Evolutionary conservation across 2,888 invertebrate genomes (phyloP), one percentile per base, ranked within the genome.

Genomic region (Stegophylla sp.): DNA sequence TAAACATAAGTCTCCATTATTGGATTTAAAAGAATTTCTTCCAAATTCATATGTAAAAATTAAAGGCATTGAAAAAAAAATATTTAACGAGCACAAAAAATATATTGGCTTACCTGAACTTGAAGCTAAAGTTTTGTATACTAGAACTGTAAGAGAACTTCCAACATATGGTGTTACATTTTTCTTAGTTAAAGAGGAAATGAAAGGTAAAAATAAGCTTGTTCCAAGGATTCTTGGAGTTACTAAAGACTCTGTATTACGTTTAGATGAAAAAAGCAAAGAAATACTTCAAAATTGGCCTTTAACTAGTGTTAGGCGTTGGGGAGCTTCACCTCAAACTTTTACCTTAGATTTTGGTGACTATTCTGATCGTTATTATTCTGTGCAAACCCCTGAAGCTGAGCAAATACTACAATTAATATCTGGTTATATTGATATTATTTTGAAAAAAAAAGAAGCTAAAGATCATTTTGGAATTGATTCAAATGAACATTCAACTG

Each of bases 341-440:
- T 99, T 99, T 87, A 98, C 98, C 0, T 89, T 99, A 84, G 98
- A 99, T 89, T 99, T 99, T 86, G 99, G 99, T 4, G 99, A 99
- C 87, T 99, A 99, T 87, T 95, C 97, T 75, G 98, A 98, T 87
- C 94, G 94, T 85, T 99, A 98, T 89, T 99, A 99, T 89, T 97
- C 97, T 17, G 98, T 99, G 51, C 98, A 99, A 88, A 99, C 99
- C 0, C 94, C 96, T 1, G 98, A 98, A 86, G 98, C 98, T 9
- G 98, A 99, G 86, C 98, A 98, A 88, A 99, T 99, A 85, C 92
- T 97, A 69, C 97, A 98, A 85, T 91, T 99, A 84, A 98, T 99
- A 85, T 95, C 97, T 63, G 98, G 98, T 28, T 99, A 99, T 88
- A 98, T 99, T 86, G 99, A 99, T 88, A 99, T 99, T 86, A 99